phyloP scores from a whole-genome alignment of 2,888 invertebrate species.

The Ryuthela nishihirai region DNA sequence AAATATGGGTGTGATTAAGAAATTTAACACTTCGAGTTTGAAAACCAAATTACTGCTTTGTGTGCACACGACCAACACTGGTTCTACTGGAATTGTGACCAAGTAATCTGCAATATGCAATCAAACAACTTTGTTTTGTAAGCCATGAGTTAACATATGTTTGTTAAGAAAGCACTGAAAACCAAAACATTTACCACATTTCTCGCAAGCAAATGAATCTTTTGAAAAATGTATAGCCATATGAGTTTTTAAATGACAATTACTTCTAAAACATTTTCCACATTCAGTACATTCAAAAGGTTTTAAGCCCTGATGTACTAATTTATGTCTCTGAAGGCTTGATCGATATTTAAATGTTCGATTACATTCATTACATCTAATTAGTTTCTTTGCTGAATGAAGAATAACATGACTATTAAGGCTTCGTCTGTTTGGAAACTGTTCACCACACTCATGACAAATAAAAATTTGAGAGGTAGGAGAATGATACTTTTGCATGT shows the following conservation, averaged over 20 bases:
- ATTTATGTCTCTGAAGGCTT: conserved; percentile 7
- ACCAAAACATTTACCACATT: conserved; percentile 12
- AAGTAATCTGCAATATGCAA: too few relatives aligned
- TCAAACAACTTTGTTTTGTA: too few relatives aligned
- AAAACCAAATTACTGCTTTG: too few relatives aligned
- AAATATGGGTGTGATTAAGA: too few relatives aligned
- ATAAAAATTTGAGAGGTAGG: conserved; percentile 6
- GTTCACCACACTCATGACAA: conserved; percentile 13
- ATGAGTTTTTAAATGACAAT: conserved; percentile 11
- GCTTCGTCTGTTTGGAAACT: conserved; percentile 14
- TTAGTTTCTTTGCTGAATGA: conserved; percentile 19
- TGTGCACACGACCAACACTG: too few relatives aligned
- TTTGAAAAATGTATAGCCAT: conserved; percentile 8
- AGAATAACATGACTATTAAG: conserved; percentile 14
- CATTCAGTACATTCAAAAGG: conserved; percentile 12
- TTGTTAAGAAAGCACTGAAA: conserved; percentile 11
- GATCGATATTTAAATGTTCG: conserved; percentile 20
- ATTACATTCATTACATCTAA: conserved; percentile 5
- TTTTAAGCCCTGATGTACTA: conserved; percentile 6
- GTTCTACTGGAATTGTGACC: too few relatives aligned
- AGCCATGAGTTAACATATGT: conserved; percentile 13
- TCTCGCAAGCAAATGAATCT: conserved; percentile 12
- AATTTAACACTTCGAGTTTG: too few relatives aligned
- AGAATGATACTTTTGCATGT: conserved; percentile 12
- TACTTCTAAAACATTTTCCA: conserved; percentile 6